phyloP scores from a whole-genome alignment of 2,888 invertebrate species.

The Alcis repandata region DNA sequence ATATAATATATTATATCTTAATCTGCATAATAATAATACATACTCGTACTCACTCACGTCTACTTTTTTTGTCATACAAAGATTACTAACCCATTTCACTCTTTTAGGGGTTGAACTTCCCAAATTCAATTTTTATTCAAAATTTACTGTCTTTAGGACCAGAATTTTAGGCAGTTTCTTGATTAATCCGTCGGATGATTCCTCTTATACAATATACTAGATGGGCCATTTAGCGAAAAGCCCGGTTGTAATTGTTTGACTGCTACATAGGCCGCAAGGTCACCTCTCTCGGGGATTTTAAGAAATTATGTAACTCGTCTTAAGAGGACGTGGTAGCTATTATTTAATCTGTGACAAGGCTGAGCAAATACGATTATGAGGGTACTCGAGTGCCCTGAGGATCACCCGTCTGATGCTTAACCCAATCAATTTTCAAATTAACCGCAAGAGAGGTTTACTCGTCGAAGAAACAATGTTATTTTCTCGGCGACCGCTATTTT shows the following conservation, averaged over 20 bases:
- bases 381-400: conserved; percentile 15
- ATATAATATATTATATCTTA: too few relatives aligned
- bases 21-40: too few relatives aligned
- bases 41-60: too few relatives aligned
- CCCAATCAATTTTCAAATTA: conserved; percentile 33
- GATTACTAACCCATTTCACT: too few relatives aligned
- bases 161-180: too few relatives aligned
- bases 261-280: conserved; percentile 43
- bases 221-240: conserved; percentile 44
- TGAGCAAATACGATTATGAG: conserved; percentile 34
- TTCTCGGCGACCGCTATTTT: neutral
- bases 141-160: too few relatives aligned
- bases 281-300: conserved; percentile 17
- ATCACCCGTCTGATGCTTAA: conserved; percentile 21
- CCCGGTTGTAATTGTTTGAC: conserved; percentile 58
- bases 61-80: too few relatives aligned
- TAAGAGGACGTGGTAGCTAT: conserved; percentile 7
- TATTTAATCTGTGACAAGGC: conserved; percentile 15
- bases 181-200: too few relatives aligned
- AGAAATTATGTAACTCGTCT: conserved; percentile 17
- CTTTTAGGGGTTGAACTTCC: too few relatives aligned
- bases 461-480: conserved; percentile 15
- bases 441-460: conserved; percentile 13
- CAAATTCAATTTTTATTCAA: too few relatives aligned
- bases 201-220: too few relatives aligned